Conservation (phyloP, 2,888 invertebrate genomes). For the Himalopsyche kuldschensis region DNA sequence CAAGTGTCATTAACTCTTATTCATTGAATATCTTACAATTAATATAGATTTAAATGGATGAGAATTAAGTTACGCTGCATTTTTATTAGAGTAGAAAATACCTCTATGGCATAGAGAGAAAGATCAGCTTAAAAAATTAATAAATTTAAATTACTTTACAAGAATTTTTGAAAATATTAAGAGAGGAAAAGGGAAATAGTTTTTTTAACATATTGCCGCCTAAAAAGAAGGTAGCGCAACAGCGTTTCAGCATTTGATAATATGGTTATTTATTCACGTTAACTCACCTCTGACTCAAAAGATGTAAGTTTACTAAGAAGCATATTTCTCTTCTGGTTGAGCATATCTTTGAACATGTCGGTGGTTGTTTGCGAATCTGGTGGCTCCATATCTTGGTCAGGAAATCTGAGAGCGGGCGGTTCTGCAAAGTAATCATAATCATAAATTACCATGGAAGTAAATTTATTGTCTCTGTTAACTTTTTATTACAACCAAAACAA, state of each 20-base stretch:
- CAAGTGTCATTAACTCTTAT: too few relatives aligned
- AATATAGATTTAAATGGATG: neutral
- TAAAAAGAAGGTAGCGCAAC: neutral
- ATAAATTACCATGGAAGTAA: too few relatives aligned
- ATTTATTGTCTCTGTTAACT: too few relatives aligned
- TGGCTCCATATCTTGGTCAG: constrained; percentile 65
- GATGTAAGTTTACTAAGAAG: constrained; percentile 85
- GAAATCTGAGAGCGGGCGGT: constrained; percentile 62
- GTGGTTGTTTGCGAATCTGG: constrained; percentile 76
- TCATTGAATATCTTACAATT: neutral
- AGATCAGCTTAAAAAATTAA: neutral
- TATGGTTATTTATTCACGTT: neutral
- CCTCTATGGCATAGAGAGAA: neutral
- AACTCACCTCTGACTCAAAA: constrained; percentile 87
- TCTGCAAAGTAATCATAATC: too few relatives aligned
- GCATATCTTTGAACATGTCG: constrained; percentile 92
- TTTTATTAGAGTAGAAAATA: too few relatives aligned
- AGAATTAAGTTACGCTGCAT: too few relatives aligned
- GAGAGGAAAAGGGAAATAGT: too few relatives aligned
- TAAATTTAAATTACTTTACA: neutral
- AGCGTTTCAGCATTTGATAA: neutral
- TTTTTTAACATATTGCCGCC: too few relatives aligned
- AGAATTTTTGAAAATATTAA: too few relatives aligned
- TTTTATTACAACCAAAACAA: too few relatives aligned
- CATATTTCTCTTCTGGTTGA: constrained; percentile 88